phyloP scores from a whole-genome alignment of 1,140 invertebrate species.

The Pemphigus obesinymphae region DNA sequence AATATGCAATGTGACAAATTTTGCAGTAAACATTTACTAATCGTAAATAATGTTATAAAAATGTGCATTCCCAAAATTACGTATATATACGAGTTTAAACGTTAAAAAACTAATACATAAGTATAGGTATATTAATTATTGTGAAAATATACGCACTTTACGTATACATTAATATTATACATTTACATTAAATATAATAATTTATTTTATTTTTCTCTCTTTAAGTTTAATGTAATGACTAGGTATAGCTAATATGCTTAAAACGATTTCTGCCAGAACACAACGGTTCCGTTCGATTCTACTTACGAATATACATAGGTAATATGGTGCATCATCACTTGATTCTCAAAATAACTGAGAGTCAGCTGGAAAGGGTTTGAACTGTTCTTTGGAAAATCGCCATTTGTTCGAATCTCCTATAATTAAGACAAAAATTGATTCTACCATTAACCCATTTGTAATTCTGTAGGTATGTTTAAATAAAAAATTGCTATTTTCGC shows the following conservation, averaged over 20 bases:
- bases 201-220: no score
- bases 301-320: constrained; percentile 3
- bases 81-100: neutral
- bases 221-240: neutral
- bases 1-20: neutral
- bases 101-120: neutral
- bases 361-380: constrained; percentile 30
- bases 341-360: constrained; percentile 29
- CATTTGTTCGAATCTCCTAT: constrained; percentile 34
- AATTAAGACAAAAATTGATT: constrained; percentile 18
- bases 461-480: neutral
- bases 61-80: neutral
- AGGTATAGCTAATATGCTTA: no score
- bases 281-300: neutral
- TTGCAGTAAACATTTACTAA: no score
- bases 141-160: no score
- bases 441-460: neutral
- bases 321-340: neutral
- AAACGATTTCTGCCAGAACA: neutral
- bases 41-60: neutral
- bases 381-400: constrained; percentile 40
- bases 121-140: no score
- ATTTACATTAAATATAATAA: no score
- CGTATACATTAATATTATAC: no score
- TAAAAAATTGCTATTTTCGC: no score